Conservation (phyloP, 2,797 vertebrate species). For the Myotis planiceps region DNA sequence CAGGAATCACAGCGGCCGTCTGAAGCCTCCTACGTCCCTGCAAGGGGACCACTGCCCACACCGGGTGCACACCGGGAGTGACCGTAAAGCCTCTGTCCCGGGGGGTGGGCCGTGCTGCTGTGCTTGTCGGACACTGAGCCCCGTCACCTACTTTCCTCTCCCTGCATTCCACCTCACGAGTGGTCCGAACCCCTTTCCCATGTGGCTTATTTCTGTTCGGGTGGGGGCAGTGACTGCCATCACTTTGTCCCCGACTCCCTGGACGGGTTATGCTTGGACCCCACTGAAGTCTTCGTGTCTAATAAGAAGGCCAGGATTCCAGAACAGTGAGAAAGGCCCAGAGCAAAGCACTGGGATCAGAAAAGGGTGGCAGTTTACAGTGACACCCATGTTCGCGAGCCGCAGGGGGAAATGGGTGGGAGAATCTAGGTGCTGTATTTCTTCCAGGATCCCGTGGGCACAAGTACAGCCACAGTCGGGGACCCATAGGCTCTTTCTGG, state of each 20-base stretch:
- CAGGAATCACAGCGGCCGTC: not conserved
- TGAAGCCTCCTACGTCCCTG: not conserved
- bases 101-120: not conserved
- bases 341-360: not conserved
- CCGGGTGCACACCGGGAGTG: rapidly evolving
- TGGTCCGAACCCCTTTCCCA: not conserved
- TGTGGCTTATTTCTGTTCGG: not conserved
- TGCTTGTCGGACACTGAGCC: not conserved
- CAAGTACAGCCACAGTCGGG: not conserved
- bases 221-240: not conserved
- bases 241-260: too few species aligned
- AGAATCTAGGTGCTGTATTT: not conserved
- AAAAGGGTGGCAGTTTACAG: not conserved
- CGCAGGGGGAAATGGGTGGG: not conserved
- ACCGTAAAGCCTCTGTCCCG: rapidly evolving
- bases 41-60: not conserved
- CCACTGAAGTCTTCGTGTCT: not conserved
- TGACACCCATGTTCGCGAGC: not conserved
- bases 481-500: not conserved
- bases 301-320: not conserved
- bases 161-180: not conserved
- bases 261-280: not conserved
- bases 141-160: not conserved
- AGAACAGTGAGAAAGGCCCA: not conserved
- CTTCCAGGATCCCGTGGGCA: not conserved